Conservation (phyloP, 2,113 vertebrate species). For the Vombatus ursinus region DNA sequence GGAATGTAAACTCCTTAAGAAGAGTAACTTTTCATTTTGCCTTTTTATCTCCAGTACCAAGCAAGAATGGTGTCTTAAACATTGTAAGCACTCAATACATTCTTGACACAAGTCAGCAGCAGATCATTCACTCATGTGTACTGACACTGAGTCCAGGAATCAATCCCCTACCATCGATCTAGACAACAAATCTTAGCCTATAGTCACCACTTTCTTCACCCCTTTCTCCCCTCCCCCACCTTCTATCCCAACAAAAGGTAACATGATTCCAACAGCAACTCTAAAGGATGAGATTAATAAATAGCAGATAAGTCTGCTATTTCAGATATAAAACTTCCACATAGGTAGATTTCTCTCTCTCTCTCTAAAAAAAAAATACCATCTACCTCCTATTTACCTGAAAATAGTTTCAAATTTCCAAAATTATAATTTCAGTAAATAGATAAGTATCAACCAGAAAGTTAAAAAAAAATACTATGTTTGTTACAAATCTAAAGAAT, state of each 20-base stretch:
- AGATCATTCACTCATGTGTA: too few species aligned
- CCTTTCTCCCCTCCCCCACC: neutral
- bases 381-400: neutral
- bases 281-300: conserved; percentile 20
- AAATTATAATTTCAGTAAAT: neutral
- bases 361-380: conserved; percentile 26
- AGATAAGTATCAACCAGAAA: neutral
- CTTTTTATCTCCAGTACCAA: too few species aligned
- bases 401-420: neutral
- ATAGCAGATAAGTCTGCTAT: neutral
- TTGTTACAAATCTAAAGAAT: neutral
- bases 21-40: neutral
- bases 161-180: too few species aligned
- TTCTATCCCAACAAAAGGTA: neutral
- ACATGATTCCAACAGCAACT: neutral
- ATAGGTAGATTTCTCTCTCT: conserved; percentile 26
- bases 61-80: neutral
- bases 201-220: neutral
- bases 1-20: neutral
- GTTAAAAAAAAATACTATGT: neutral
- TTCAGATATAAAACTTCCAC: conserved; percentile 17
- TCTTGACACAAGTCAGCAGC: neutral
- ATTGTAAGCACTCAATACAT: neutral
- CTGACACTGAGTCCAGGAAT: too few species aligned
- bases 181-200: neutral